These are phyloP conservation scores for Hydropsyche tenuis DNA, from an alignment of 1,140 invertebrate species.

Conservation along the genomic window DNA sequence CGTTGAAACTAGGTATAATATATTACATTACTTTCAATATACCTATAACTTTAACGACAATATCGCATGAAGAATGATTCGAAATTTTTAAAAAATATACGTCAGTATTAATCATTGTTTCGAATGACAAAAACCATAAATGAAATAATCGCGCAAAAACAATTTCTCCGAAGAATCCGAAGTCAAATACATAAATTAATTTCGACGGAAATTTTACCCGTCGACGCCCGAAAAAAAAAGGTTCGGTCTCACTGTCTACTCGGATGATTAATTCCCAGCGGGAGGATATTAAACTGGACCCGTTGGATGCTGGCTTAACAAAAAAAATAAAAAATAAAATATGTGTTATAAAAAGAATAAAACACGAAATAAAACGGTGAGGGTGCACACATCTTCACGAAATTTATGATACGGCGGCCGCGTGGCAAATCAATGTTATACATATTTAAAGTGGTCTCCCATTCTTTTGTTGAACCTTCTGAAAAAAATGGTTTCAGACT, in stretches of 20 bases:
- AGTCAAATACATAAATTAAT: slow-evolving; percentile 11
- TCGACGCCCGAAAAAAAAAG: background rate
- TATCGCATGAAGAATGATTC: too few species aligned
- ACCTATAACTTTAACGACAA: too few species aligned
- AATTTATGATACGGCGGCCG: slow-evolving; percentile 7
- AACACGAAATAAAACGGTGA: background rate
- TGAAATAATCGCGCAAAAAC: too few species aligned
- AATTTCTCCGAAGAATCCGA: too few species aligned
- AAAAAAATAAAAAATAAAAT: too few species aligned
- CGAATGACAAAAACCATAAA: too few species aligned
- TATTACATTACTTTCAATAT: too few species aligned
- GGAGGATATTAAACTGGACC: slow-evolving; percentile 21
- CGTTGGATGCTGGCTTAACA: too few species aligned
- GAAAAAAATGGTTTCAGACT: too few species aligned
- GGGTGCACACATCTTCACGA: background rate
- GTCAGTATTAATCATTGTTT: too few species aligned
- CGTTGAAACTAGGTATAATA: too few species aligned
- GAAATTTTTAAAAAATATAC: too few species aligned
- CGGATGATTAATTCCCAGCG: slow-evolving; percentile 18
- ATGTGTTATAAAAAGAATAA: background rate
- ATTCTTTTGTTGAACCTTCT: background rate
- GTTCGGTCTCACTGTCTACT: background rate
- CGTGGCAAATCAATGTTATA: slow-evolving; percentile 24
- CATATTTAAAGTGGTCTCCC: slow-evolving; percentile 10
- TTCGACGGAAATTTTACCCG: background rate